phyloP scores from a whole-genome alignment of 2,113 vertebrate genomes.

The Ginglymostoma cirratum region DNA sequence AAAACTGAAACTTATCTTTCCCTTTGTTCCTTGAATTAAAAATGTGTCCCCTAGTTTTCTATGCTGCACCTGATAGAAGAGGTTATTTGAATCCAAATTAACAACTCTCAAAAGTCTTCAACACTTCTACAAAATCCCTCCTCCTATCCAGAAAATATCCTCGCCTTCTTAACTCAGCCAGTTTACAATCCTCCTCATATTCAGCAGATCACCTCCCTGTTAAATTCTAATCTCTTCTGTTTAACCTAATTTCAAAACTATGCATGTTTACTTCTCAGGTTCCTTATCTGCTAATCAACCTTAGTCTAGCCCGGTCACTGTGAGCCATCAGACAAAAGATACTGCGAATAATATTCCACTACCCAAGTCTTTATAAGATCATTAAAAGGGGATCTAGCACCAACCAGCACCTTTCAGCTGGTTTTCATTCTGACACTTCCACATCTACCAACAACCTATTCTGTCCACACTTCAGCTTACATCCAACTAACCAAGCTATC shows the following conservation, averaged over 20 bases:
- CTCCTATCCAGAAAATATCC: not conserved
- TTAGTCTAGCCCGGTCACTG: not conserved
- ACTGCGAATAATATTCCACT: not conserved
- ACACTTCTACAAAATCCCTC: not conserved
- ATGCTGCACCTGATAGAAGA: not conserved
- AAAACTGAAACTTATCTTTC: not conserved
- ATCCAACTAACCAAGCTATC: not conserved
- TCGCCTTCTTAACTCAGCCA: not conserved
- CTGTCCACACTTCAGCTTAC: not conserved
- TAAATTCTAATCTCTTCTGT: not conserved
- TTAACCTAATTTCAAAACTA: not conserved
- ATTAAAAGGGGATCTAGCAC: not conserved
- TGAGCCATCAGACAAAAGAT: not conserved
- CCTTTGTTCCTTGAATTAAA: not conserved
- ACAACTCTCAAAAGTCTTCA: not conserved
- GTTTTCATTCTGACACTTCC: not conserved
- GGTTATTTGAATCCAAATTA: not conserved
- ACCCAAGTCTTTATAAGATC: not conserved
- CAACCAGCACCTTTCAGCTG: not conserved
- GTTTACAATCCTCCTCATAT: not conserved
- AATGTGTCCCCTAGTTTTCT: not conserved
- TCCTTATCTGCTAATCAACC: too few species aligned
- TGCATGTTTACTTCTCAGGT: not conserved
- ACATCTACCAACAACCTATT: not conserved
- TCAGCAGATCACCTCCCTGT: not conserved